Evolutionary conservation across 2,113 vertebrate species (phyloP).

Genomic region (Callaeas wilsoni): DNA sequence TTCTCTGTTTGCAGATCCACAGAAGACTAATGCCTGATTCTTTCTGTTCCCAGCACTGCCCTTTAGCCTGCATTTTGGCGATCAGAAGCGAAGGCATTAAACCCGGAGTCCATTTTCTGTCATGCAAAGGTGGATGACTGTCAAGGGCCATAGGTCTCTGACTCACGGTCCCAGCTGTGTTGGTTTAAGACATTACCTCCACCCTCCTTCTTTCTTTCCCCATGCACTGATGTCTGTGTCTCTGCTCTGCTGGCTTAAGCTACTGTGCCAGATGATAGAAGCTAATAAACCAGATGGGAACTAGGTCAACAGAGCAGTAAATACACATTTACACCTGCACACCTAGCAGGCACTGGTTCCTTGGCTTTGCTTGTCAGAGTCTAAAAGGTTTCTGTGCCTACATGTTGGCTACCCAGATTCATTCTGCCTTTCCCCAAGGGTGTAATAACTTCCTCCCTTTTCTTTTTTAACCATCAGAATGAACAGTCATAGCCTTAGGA

Average conservation of each 20-base stretch:
- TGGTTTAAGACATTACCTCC: background rate
- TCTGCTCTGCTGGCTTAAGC: background rate
- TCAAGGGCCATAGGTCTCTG: background rate
- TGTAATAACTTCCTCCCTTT: background rate
- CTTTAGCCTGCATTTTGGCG: background rate
- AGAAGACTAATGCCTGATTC: background rate
- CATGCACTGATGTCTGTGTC: background rate
- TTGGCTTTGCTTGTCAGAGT: background rate
- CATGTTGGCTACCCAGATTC: background rate
- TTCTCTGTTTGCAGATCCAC: background rate
- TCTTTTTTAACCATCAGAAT: background rate
- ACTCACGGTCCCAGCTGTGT: background rate
- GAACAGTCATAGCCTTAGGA: background rate
- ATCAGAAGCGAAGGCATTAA: background rate
- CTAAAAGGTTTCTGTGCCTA: background rate
- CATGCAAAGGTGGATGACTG: background rate
- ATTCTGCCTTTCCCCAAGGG: background rate
- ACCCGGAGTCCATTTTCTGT: background rate
- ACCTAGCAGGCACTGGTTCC: background rate
- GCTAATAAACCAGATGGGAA: background rate
- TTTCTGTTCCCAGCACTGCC: background rate
- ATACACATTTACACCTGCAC: background rate
- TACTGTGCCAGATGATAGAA: background rate
- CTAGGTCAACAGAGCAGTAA: background rate
- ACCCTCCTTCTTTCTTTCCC: background rate